These are phyloP conservation scores for Tyrannus savana DNA, from an alignment of 2,113 vertebrate species.

Conservation along the genomic window DNA sequence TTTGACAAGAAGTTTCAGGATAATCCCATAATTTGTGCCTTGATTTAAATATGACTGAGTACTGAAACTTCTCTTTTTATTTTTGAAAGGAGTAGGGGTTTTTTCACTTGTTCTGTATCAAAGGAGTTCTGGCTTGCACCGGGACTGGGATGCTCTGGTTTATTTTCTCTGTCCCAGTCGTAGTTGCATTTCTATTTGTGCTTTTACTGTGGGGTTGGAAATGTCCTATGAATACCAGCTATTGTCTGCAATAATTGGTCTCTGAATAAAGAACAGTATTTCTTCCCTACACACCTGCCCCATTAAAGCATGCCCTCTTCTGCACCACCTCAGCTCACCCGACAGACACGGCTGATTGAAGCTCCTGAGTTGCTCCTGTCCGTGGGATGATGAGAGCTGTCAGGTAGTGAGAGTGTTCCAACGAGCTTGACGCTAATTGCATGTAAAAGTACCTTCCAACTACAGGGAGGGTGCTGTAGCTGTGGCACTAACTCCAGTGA, in stretches of 20 bases:
- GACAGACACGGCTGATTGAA: not conserved
- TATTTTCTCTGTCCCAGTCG: not conserved
- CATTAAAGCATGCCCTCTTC: not conserved
- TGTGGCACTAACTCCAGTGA: not conserved
- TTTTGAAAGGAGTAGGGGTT: not conserved
- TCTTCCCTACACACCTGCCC: not conserved
- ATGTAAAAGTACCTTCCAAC: not conserved
- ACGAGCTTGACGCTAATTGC: slow-evolving; percentile 18
- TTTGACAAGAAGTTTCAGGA: not conserved
- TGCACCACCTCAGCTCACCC: not conserved
- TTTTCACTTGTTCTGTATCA: not conserved
- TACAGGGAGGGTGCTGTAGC: not conserved
- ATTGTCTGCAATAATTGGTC: not conserved
- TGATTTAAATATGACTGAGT: not conserved
- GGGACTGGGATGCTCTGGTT: not conserved
- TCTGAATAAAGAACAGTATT: not conserved
- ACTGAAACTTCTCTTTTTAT: not conserved
- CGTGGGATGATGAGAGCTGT: not conserved
- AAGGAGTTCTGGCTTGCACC: not conserved
- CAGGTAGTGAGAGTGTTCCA: not conserved
- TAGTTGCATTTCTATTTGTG: not conserved
- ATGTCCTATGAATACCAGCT: not conserved
- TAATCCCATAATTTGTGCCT: not conserved
- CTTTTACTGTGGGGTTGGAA: not conserved
- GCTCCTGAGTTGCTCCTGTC: not conserved